These are phyloP conservation scores for Thinocorus orbignyianus DNA, from an alignment of 2,113 vertebrate genomes.

Conservation along the genomic window DNA sequence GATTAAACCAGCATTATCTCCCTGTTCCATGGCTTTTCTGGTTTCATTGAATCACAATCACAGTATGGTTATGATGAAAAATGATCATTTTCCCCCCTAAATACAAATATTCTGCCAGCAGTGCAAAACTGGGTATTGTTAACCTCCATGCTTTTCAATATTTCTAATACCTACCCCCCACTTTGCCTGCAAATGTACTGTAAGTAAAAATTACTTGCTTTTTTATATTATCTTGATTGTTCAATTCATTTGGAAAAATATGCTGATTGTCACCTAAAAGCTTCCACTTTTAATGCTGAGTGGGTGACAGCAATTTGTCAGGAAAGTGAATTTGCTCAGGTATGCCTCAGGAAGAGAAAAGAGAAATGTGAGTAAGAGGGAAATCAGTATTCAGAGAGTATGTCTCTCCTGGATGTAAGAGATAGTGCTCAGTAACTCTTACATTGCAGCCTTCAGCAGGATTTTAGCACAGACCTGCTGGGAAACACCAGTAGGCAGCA, in stretches of 20 bases:
- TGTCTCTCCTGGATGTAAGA: not conserved
- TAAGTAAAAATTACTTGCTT: conserved; percentile 31
- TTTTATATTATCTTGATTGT: not conserved
- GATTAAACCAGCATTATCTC: not conserved
- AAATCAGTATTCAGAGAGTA: not conserved
- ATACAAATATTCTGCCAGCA: not conserved
- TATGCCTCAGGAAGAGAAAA: not conserved
- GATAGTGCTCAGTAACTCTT: not conserved
- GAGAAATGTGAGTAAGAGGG: not conserved
- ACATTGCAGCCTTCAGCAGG: not conserved
- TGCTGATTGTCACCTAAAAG: not conserved
- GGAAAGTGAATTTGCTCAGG: not conserved
- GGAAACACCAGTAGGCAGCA: not conserved
- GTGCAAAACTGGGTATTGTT: not conserved
- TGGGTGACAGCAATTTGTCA: not conserved
- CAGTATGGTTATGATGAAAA: not conserved
- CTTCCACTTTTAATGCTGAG: not conserved
- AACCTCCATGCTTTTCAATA: not conserved
- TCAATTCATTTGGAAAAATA: conserved; percentile 24
- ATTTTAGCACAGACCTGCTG: not conserved
- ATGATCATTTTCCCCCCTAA: not conserved
- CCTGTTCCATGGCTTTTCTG: not conserved
- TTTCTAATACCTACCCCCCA: not conserved
- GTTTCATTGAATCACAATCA: not conserved
- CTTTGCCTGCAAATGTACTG: not conserved